These are phyloP conservation scores for Sinotaia quadrata DNA, from an alignment of 2,888 invertebrate genomes.

Conservation along the genomic window DNA sequence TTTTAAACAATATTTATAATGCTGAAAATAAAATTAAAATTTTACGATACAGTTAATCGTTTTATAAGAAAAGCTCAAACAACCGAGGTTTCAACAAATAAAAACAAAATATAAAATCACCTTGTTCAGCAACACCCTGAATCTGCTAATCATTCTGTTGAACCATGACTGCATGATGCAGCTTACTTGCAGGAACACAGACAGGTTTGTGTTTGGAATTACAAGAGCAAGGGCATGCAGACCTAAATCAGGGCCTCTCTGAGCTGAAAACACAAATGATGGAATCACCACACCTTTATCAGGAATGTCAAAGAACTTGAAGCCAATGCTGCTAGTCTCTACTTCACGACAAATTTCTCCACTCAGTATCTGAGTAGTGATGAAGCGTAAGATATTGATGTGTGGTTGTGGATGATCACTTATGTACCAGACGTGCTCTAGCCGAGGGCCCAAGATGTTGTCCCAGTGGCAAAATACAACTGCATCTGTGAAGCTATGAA, in stretches of 20 bases:
- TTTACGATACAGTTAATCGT: no score
- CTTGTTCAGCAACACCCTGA: constrained; percentile 62
- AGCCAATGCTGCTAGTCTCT: constrained; percentile 55
- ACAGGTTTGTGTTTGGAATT: constrained; percentile 52
- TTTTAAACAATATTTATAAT: no score
- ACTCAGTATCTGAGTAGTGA: constrained; percentile 65
- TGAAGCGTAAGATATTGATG: constrained; percentile 48
- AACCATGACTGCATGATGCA: constrained; percentile 58
- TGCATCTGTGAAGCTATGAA: constrained; percentile 50
- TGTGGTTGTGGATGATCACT: constrained; percentile 44
- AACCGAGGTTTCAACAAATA: no score
- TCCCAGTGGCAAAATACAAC: constrained; percentile 67
- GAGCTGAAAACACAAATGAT: constrained; percentile 66
- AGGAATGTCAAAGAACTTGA: constrained; percentile 63
- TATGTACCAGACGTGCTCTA: constrained; percentile 64
- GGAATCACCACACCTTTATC: constrained; percentile 62
- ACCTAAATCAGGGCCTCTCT: constrained; percentile 51
- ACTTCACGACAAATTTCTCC: constrained; percentile 68
- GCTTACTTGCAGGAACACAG: constrained; percentile 60
- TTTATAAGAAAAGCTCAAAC: no score
- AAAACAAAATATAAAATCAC: constrained; percentile 51
- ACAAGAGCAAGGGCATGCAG: constrained; percentile 65
- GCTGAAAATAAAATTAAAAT: no score
- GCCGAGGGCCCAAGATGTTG: constrained; percentile 68
- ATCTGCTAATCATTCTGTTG: constrained; percentile 57